Evolutionary conservation across 2,888 invertebrate species (phyloP).

Genomic region (Tachystola acroxantha): DNA sequence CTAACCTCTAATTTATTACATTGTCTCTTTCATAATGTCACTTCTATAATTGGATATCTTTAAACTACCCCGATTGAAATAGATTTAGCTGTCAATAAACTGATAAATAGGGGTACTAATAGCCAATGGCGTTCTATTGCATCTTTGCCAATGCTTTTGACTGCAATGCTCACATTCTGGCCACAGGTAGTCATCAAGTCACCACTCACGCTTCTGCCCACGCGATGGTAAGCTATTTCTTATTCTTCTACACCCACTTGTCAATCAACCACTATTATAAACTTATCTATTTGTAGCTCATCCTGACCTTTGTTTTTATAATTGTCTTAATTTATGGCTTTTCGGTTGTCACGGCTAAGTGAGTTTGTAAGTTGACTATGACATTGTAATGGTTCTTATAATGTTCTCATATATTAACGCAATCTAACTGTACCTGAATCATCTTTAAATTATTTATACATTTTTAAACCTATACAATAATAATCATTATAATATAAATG

Average conservation of each 20-base stretch:
- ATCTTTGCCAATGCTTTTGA: conserved; percentile 22
- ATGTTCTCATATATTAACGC: background rate
- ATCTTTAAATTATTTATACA: too few species aligned
- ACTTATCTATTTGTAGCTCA: conserved; percentile 31
- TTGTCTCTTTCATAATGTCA: too few species aligned
- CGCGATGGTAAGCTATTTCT: conserved; percentile 45
- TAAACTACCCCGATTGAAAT: conserved; percentile 3
- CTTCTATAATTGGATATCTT: conserved; percentile 5
- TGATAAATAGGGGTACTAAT: conserved; percentile 11
- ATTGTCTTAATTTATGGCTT: conserved; percentile 26
- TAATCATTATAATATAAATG: too few species aligned
- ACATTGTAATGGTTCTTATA: background rate
- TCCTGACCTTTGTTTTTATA: conserved; percentile 37
- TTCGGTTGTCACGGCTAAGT: conserved; percentile 12
- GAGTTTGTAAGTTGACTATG: conserved; percentile 3
- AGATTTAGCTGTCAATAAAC: conserved; percentile 4
- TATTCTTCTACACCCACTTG: conserved; percentile 26
- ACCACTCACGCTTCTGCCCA: conserved; percentile 42
- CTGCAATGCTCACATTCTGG: conserved; percentile 18
- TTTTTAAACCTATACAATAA: too few species aligned
- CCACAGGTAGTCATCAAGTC: conserved; percentile 23
- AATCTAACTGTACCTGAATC: background rate
- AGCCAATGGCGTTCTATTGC: conserved; percentile 4
- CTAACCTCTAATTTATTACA: too few species aligned
- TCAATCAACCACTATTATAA: conserved; percentile 18